A percentile compares a stretch with the other conserved stretches of the same genome.
Evolutionary conservation across 2,888 invertebrate genomes (phyloP).

Genomic region (Perizoma flavofasciatum): DNA sequence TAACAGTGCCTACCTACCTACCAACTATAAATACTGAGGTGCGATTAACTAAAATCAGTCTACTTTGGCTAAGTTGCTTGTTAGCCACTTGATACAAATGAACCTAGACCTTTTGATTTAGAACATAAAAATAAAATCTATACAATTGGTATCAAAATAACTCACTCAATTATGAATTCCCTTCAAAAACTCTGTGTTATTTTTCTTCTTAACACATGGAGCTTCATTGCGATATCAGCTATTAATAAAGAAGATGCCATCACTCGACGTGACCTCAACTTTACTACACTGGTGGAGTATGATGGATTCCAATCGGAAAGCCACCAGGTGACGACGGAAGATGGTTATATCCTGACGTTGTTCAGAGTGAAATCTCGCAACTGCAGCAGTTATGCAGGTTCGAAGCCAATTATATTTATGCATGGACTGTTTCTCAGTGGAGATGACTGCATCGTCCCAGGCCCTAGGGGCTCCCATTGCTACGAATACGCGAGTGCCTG

Average conservation of each 20-base stretch:
- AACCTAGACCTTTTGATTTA: no score
- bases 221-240: not conserved
- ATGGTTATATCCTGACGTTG: conserved; percentile 48
- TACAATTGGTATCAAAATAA: no score
- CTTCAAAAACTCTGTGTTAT: not conserved
- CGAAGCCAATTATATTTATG: conserved; percentile 36
- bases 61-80: no score
- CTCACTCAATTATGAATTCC: not conserved
- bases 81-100: no score
- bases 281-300: conserved; percentile 41
- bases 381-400: conserved; percentile 22
- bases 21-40: no score
- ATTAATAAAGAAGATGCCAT: conserved; percentile 2
- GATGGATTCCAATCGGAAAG: conserved; percentile 43
- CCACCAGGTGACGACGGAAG: conserved; percentile 45
- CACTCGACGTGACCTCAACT: conserved; percentile 37
- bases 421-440: conserved; percentile 46
- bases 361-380: conserved; percentile 38
- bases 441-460: conserved; percentile 46
- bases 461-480: conserved; percentile 43
- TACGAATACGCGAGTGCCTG: conserved; percentile 45
- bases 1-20: no score
- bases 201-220: not conserved
- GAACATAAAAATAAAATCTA: no score
- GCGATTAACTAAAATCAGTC: no score